phyloP scores from a whole-genome alignment of 2,113 vertebrate species.

The Caracal caracal region DNA sequence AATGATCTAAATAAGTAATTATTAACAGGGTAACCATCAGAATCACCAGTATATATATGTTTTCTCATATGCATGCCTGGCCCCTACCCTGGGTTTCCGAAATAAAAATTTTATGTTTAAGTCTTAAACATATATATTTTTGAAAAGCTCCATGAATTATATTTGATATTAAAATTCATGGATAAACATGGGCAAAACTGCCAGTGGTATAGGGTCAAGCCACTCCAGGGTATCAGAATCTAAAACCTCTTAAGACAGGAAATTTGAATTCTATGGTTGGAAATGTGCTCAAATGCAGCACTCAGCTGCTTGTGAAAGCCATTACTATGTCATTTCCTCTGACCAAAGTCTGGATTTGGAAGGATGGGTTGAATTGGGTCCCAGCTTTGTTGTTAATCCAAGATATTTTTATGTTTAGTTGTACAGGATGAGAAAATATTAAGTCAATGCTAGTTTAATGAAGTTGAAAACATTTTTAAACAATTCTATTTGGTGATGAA shows the following conservation, averaged over 20 bases:
- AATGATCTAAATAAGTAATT: constrained; percentile 23
- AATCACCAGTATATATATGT: neutral
- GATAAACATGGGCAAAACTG: neutral
- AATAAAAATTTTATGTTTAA: neutral
- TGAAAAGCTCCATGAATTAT: neutral
- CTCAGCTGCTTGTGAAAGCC: neutral
- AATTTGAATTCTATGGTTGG: constrained; percentile 46
- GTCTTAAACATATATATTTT: neutral
- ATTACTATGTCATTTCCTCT: constrained; percentile 51
- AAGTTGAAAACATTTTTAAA: constrained; percentile 58
- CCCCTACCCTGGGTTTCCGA: neutral
- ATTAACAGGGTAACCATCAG: neutral
- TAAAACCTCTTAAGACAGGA: constrained; percentile 6
- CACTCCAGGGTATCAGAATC: neutral
- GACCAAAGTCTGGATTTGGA: constrained; percentile 38
- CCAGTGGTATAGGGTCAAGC: neutral
- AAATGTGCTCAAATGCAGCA: constrained; percentile 23
- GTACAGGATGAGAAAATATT: constrained; percentile 8
- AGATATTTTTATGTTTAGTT: constrained; percentile 55
- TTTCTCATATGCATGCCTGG: neutral
- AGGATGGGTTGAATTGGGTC: neutral
- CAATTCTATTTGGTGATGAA: constrained; percentile 50
- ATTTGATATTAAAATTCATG: neutral
- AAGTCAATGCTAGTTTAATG: constrained; percentile 38
- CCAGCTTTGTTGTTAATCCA: constrained; percentile 66